A percentile compares a stretch with the other conserved stretches of the same genome.
These are phyloP conservation scores for Nixonia krombeini DNA, from an alignment of 1,140 invertebrate genomes.

Conservation along the genomic window DNA sequence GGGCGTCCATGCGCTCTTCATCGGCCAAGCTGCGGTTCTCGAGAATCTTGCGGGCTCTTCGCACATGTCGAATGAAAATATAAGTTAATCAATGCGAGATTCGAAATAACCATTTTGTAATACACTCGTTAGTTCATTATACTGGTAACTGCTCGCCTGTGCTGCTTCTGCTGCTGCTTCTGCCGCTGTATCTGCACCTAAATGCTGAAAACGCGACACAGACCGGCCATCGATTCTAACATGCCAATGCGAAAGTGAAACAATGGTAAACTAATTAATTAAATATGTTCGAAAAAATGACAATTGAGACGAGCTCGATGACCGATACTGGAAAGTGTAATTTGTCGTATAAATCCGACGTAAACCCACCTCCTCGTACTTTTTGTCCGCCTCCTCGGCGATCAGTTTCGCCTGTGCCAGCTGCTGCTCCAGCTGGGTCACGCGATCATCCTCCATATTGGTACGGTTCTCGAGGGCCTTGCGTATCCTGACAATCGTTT, in stretches of 20 bases:
- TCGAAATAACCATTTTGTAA: too few species aligned
- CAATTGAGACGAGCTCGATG: conserved; percentile 14
- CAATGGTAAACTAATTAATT: too few species aligned
- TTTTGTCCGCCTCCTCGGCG: conserved; percentile 98
- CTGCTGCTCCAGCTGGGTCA: conserved; percentile 93
- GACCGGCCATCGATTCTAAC: too few species aligned
- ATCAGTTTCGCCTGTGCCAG: conserved; percentile 97
- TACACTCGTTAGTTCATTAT: neutral
- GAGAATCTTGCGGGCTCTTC: conserved; percentile 98
- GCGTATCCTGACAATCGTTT: conserved; percentile 86
- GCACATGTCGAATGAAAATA: conserved; percentile 50
- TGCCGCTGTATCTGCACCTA: too few species aligned
- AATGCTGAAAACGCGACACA: too few species aligned
- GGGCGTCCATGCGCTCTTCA: conserved; percentile 99
- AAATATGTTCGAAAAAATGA: too few species aligned
- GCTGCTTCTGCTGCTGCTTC: neutral
- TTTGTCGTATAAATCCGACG: conserved; percentile 33
- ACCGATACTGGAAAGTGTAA: conserved; percentile 38
- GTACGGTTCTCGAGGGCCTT: conserved; percentile 98
- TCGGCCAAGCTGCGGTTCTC: conserved; percentile 99
- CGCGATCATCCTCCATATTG: conserved; percentile 98
- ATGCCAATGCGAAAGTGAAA: too few species aligned
- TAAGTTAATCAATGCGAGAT: conserved; percentile 36
- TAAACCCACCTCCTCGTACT: conserved; percentile 96
- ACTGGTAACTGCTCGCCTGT: neutral